Evolutionary conservation across 1,140 invertebrate genomes (phyloP).

Genomic region (Drosophila navojoa): DNA sequence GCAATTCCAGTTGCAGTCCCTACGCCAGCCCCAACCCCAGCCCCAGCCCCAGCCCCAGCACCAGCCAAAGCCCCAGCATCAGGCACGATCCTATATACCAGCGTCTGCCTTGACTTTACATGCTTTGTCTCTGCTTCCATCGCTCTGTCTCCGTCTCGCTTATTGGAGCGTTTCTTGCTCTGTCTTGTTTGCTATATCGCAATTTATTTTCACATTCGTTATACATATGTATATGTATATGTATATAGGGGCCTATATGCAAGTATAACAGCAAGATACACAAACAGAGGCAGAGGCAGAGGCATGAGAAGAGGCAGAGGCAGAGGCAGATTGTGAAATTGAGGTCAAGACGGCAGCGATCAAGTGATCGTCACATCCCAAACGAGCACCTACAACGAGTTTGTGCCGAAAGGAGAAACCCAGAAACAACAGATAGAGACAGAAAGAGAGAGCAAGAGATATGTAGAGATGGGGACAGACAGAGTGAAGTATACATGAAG

Average conservation of each 20-base stretch:
- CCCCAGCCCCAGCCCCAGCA: background rate
- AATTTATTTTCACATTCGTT: slow-evolving; percentile 17
- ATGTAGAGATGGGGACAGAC: background rate
- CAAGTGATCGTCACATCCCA: slow-evolving; percentile 33
- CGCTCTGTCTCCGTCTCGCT: background rate
- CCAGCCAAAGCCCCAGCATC: background rate
- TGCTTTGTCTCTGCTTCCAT: background rate
- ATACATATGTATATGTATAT: background rate
- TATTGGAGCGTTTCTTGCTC: slow-evolving; percentile 11
- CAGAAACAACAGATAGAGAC: background rate
- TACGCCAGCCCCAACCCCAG: background rate
- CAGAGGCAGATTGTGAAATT: slow-evolving; percentile 59
- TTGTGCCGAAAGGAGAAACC: background rate
- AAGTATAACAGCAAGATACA: slow-evolving; percentile 4
- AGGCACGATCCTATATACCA: slow-evolving; percentile 1
- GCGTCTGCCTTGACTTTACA: background rate
- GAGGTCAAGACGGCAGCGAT: slow-evolving; percentile 62
- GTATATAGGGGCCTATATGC: slow-evolving; percentile 3
- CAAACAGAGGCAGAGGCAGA: background rate
- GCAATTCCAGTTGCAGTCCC: background rate
- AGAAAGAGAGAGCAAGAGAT: background rate
- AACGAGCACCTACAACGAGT: slow-evolving; percentile 7
- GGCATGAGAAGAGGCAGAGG: background rate
- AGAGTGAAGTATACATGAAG: background rate
- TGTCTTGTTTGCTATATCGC: slow-evolving; percentile 55